These are phyloP conservation scores for Acrobasis repandana DNA, from an alignment of 2,888 invertebrate genomes.

Conservation along the genomic window DNA sequence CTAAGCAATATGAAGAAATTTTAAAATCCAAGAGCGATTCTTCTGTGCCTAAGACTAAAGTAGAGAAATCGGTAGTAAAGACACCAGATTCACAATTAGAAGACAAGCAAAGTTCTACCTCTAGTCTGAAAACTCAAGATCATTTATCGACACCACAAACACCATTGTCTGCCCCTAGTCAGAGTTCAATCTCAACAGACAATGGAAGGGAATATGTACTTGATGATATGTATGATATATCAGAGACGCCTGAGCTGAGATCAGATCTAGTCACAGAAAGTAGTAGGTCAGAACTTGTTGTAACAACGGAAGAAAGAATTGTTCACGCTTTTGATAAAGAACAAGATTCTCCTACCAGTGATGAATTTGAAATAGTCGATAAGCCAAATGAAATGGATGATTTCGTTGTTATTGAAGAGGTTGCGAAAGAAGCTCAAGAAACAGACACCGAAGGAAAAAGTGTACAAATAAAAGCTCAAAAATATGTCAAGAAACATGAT, in stretches of 20 bases:
- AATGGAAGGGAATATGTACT: conserved; percentile 85
- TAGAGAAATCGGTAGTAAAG: conserved; percentile 66
- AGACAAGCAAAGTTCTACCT: conserved; percentile 84
- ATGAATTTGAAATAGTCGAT: conserved; percentile 94
- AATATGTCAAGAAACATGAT: conserved; percentile 84
- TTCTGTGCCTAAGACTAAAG: conserved; percentile 76
- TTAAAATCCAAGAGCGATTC: conserved; percentile 78
- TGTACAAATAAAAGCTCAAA: conserved; percentile 84
- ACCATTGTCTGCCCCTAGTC: conserved; percentile 84
- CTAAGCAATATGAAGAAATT: conserved; percentile 76
- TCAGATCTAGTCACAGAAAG: conserved; percentile 74
- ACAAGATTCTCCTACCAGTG: conserved; percentile 90
- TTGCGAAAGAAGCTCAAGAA: conserved; percentile 93
- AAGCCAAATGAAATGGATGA: conserved; percentile 94
- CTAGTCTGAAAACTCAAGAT: conserved; percentile 80
- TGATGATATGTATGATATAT: conserved; percentile 83
- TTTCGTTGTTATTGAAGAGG: conserved; percentile 94
- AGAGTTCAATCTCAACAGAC: conserved; percentile 85
- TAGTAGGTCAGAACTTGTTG: conserved; percentile 82
- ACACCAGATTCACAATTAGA: conserved; percentile 69
- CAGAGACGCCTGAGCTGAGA: conserved; percentile 83
- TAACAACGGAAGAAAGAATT: conserved; percentile 84
- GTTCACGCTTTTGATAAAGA: conserved; percentile 79
- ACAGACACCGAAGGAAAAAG: conserved; percentile 92
- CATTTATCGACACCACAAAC: conserved; percentile 82